A percentile compares a stretch with the other conserved stretches of the same genome.
phyloP scores from a whole-genome alignment of 1,140 invertebrate genomes.

The Rhagoletis zephyria region DNA sequence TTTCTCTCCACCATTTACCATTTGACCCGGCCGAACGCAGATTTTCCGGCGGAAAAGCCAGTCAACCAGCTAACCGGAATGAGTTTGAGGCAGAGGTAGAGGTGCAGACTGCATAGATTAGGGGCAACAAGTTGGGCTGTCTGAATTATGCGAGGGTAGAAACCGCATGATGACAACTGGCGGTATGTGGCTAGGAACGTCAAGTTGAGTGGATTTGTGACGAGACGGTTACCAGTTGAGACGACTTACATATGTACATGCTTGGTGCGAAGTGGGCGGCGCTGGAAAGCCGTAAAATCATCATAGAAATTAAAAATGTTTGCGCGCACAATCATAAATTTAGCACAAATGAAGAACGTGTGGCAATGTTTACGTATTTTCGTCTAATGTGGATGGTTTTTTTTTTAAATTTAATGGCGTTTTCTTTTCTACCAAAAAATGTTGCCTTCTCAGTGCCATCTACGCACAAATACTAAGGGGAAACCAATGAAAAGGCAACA shows the following conservation, averaged over 20 bases:
- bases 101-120: neutral
- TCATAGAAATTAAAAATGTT: conserved; percentile 56
- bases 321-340: conserved; percentile 64
- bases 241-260: neutral
- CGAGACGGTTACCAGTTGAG: neutral
- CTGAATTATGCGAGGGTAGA: neutral
- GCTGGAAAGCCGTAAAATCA: conserved; percentile 42
- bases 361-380: conserved; percentile 61
- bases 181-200: neutral
- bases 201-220: conserved; percentile 19
- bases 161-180: conserved; percentile 31
- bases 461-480: no score
- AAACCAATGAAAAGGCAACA: no score
- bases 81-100: neutral
- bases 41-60: conserved; percentile 28
- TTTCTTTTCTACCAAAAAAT: no score
- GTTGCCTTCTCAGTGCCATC: no score
- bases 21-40: neutral
- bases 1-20: neutral
- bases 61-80: conserved; percentile 6
- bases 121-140: conserved; percentile 31
- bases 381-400: neutral
- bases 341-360: conserved; percentile 73
- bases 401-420: neutral
- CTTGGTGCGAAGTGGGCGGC: neutral